Evolutionary conservation across 2,888 invertebrate genomes (phyloP), one percentile per base, ranked within the genome.

Genomic region (Cremastinae sp.): DNA sequence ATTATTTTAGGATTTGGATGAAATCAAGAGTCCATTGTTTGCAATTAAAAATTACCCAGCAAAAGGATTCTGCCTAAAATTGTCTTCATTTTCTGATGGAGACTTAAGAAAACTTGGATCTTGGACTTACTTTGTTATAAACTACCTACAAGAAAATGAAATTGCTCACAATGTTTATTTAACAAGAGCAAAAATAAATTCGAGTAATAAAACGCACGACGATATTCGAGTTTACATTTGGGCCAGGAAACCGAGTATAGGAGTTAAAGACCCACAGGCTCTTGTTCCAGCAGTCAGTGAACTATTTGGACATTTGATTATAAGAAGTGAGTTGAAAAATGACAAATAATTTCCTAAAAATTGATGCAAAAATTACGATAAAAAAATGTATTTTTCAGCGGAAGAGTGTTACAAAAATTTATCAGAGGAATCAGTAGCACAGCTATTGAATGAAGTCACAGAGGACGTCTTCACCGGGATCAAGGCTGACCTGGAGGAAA

Each of bases 111-210:
- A 83, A 47, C 83, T 86, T n/a, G 81, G 89, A 22, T 88, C 89
- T 45, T 88, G 91, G 74, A 88, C 92, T 18, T 91, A 88, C 82
- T 90, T 88, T 79, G 84, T 94, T 4, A 87, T 94, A 4, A 85
- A 91, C 49, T 92, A 92, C 87, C 90, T 95, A 1, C 91, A 94
- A 75, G 84, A 91, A 2, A 91, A 92, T 10, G 91, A 93, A 38
- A 91, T 96, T 76, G 94, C 96, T 0, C 95, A 96, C 84, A 96
- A 96, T 87, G 85, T 96, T 47, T 93, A 94, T 76, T 90, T 96
- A 47, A 94, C 94, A 8, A 90, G 92, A 84, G 94, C 93, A 0
- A 84, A 88, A 79, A 70, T 38, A 3, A 80, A 83, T 28, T 74
- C 89, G 20, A 79, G 80, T 2, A 65, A 78, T 12, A 71, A 81